phyloP scores from a whole-genome alignment of 2,888 invertebrate genomes.

The Trichopria drosophilae region DNA sequence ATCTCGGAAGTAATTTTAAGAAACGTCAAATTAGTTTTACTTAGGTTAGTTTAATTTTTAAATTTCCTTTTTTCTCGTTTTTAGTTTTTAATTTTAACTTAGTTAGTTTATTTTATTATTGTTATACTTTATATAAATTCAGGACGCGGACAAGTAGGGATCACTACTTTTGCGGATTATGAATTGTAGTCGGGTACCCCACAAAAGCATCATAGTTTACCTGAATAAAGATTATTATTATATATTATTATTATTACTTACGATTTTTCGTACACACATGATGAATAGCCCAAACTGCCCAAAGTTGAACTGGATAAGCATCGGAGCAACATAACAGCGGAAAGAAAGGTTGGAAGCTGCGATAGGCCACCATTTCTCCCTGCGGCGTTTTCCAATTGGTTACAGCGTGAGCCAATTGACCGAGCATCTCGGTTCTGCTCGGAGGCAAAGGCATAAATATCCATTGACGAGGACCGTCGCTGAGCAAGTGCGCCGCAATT shows the following conservation, averaged over 20 bases:
- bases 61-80: too few species aligned
- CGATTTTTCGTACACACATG: constrained; percentile 77
- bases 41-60: too few species aligned
- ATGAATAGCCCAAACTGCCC: constrained; percentile 80
- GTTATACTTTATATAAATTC: too few species aligned
- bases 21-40: too few species aligned
- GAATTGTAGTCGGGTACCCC: too few species aligned
- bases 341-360: constrained; percentile 74
- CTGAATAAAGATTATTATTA: too few species aligned
- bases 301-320: constrained; percentile 70
- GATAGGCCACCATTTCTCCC: constrained; percentile 75
- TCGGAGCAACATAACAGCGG: constrained; percentile 65
- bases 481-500: constrained; percentile 70
- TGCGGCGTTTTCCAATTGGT: constrained; percentile 69
- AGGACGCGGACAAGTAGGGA: too few species aligned
- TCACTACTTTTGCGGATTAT: too few species aligned
- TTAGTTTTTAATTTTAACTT: too few species aligned
- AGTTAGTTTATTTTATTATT: too few species aligned
- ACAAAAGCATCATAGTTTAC: too few species aligned
- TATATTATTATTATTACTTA: constrained; percentile 52
- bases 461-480: constrained; percentile 65
- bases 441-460: constrained; percentile 39
- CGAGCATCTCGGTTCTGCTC: constrained; percentile 37
- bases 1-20: too few species aligned
- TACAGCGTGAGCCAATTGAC: constrained; percentile 62